Base-by-base conservation (phyloP, 2,888 invertebrate species). In the Mermis nigrescens region DNA sequence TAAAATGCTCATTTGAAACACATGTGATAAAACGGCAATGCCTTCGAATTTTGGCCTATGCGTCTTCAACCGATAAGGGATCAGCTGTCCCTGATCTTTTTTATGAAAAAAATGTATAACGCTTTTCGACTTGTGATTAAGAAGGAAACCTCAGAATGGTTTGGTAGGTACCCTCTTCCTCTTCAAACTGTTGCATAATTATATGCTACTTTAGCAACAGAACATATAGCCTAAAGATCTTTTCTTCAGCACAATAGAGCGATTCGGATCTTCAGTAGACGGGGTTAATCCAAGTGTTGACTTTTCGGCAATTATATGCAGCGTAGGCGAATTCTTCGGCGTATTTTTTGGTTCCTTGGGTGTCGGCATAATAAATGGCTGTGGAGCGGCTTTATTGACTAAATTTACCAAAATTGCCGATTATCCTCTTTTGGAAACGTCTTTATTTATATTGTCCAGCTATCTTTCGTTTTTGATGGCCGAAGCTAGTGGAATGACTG, bases 391-490 rank as follows among this genome's bases (percentile, higher is more conserved):
- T 75, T 79, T 94, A 75, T 83, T 87, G 24, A 70, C 70, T 4
- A 70, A 70, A 60, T 69, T 70, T 65, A 70, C 70, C 4, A 54
- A 63, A 69, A 84, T 94, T 24, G 80, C 86, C 62, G 94, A 95
- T 70, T 91, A 91, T 78, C 92, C 95, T 0, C 76, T 94, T 48
- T 77, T 98, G 68, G 95, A 98, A 75, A 90, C 91, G 0, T 88
- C 92, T 1, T 80, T 98, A 48, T 95, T 98, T 76, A 88, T 95
- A 57, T 81, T 95, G 58, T 92, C 92, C 89, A 94, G 94, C 0
- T 98, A 95, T 74, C 86, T 88, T 67, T 90, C 94, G 51, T 98
- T 95, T 76, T 81, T 95, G 62, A 85, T 94, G 64, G 92, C 94
- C 1, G 95, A 98, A 79, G 90, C 89, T 54, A 83, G 86, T 55